A percentile compares a stretch with the other conserved stretches of the same genome.
Evolutionary conservation across 2,113 vertebrate species (phyloP).

Genomic region (Nibea albiflora): DNA sequence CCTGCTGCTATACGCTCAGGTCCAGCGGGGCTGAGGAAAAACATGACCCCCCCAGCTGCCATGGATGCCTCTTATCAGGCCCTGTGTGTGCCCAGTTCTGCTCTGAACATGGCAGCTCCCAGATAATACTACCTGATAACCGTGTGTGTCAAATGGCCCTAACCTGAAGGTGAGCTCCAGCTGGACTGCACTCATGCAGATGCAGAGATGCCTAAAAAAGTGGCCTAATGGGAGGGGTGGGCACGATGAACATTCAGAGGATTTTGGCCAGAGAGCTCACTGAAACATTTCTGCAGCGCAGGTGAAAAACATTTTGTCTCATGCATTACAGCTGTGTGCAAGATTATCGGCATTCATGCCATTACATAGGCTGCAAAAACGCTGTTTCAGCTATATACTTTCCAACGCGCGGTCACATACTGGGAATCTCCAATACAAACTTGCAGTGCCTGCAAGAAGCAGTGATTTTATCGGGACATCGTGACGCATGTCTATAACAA

Average conservation of each 20-base stretch:
- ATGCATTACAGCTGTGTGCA: neutral
- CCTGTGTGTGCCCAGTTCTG: slow-evolving; percentile 53
- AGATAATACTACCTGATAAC: slow-evolving; percentile 69
- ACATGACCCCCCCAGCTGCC: slow-evolving; percentile 63
- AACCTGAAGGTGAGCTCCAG: slow-evolving; percentile 57
- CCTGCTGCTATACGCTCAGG: slow-evolving; percentile 42
- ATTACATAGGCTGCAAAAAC: neutral
- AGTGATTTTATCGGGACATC: neutral
- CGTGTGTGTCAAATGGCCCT: slow-evolving; percentile 46
- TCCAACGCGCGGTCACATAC: neutral
- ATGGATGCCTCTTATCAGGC: slow-evolving; percentile 66
- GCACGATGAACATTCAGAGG: slow-evolving; percentile 15
- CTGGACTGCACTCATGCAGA: slow-evolving; percentile 25
- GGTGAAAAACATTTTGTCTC: neutral
- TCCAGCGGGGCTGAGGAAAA: slow-evolving; percentile 56
- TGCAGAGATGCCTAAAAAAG: slow-evolving; percentile 49
- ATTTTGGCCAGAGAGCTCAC: neutral
- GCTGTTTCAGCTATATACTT: neutral
- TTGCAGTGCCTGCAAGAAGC: neutral
- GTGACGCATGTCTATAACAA: neutral
- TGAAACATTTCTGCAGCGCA: slow-evolving; percentile 16
- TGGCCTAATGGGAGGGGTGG: slow-evolving; percentile 12
- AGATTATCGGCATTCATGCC: neutral
- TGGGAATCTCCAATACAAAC: neutral
- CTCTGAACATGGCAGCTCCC: slow-evolving; percentile 59